Percentiles rank a stretch among this genome's conserved stretches.
phyloP scores from a whole-genome alignment of 2,888 invertebrate genomes.

The Cristatella mucedo region DNA sequence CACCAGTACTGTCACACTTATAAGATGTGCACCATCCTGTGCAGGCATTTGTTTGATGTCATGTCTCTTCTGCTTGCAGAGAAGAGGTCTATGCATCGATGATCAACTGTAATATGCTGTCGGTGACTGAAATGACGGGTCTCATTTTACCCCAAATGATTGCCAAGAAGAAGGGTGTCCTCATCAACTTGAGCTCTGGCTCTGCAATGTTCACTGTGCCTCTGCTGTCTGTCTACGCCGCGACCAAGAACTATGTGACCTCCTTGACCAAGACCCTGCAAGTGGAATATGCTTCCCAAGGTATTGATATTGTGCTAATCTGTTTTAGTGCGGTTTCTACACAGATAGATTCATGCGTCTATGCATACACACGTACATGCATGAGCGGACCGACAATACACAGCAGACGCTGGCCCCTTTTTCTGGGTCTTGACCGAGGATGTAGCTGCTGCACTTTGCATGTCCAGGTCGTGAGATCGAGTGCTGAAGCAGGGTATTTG shows the following conservation, averaged over 20 bases:
- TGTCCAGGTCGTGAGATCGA: too few species aligned
- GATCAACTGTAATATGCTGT: constrained; percentile 12
- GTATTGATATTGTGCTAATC: too few species aligned
- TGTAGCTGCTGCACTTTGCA: too few species aligned
- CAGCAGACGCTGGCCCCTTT: too few species aligned
- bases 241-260: constrained; percentile 51
- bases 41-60: constrained; percentile 34
- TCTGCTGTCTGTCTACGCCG: constrained; percentile 66
- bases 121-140: constrained; percentile 51
- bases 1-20: constrained; percentile 45
- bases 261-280: constrained; percentile 32
- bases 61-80: not conserved
- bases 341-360: too few species aligned
- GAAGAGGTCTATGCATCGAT: constrained; percentile 1
- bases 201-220: constrained; percentile 65
- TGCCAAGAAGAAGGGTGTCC: constrained; percentile 50
- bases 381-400: too few species aligned
- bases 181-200: constrained; percentile 76
- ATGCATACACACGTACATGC: too few species aligned
- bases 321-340: too few species aligned
- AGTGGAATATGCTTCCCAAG: constrained; percentile 33
- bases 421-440: too few species aligned
- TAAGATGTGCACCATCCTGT: constrained; percentile 56
- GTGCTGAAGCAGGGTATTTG: too few species aligned
- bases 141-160: constrained; percentile 59